Evolutionary conservation across 2,797 vertebrate species (phyloP).

Genomic region (Tachyglossus aculeatus): DNA sequence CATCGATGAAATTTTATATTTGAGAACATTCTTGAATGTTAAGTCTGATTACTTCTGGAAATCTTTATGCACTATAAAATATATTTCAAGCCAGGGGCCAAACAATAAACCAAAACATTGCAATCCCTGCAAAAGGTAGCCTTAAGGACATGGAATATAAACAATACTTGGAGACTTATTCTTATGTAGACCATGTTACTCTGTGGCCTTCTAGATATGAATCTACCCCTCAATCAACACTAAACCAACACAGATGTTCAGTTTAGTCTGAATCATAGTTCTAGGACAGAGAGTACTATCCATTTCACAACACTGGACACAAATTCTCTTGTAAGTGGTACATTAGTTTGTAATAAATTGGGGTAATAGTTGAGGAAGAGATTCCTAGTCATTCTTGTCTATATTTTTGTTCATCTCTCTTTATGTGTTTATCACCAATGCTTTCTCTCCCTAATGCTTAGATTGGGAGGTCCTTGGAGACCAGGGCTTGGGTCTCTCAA

Average conservation of each 20-base stretch:
- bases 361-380: too few species aligned
- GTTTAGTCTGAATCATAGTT: conserved; percentile 1
- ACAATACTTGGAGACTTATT: neutral
- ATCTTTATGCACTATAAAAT: conserved; percentile 3
- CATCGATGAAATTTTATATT: conserved; percentile 8
- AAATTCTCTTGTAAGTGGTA: too few species aligned
- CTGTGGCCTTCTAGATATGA: neutral
- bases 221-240: neutral
- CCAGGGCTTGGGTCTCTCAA: too few species aligned
- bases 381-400: too few species aligned
- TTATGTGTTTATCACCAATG: too few species aligned
- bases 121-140: neutral
- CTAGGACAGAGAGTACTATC: too few species aligned
- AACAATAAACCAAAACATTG: neutral
- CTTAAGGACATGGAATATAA: neutral
- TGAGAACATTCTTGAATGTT: conserved; percentile 28
- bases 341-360: too few species aligned
- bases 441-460: too few species aligned
- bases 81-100: neutral
- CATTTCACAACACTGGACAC: too few species aligned
- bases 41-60: neutral
- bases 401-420: too few species aligned
- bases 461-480: too few species aligned
- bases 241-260: neutral
- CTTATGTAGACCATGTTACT: conserved; percentile 1